A percentile compares a stretch with the other conserved stretches of the same genome.
phyloP scores from a whole-genome alignment of 2,113 vertebrate species.

The Protobothrops mucrosquamatus region DNA sequence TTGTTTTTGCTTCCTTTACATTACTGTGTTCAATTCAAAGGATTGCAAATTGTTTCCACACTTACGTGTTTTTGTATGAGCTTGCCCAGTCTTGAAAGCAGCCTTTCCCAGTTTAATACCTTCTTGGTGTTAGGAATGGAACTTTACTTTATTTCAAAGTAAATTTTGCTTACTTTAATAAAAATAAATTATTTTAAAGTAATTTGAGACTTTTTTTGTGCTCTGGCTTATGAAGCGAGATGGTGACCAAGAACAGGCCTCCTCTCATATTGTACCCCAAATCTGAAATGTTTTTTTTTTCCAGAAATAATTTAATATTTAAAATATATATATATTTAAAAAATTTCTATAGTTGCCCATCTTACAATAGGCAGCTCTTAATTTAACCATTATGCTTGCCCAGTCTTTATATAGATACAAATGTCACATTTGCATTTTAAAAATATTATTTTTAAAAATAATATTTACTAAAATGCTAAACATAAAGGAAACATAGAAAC shows the following conservation, averaged over 20 bases:
- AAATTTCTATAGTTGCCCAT: background rate
- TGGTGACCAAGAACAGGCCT: background rate
- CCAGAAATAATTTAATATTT: background rate
- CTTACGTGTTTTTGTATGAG: background rate
- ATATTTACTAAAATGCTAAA: background rate
- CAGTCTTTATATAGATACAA: background rate
- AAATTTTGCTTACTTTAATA: background rate
- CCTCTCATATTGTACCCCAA: background rate
- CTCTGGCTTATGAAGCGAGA: background rate
- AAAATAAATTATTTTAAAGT: background rate
- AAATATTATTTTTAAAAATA: background rate
- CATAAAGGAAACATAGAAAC: background rate
- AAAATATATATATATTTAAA: background rate
- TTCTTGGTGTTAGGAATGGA: background rate
- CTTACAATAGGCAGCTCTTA: background rate
- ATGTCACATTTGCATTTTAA: background rate
- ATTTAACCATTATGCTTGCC: background rate
- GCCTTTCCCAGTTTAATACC: background rate
- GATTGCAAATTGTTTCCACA: too few relatives aligned
- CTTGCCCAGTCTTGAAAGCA: background rate
- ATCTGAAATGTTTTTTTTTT: background rate
- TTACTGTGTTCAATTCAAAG: too few relatives aligned
- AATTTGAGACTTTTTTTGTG: background rate
- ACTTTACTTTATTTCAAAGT: background rate
- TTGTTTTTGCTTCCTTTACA: background rate